phyloP scores from a whole-genome alignment of 1,140 invertebrate genomes.

The Caenorhabditis remanei region DNA sequence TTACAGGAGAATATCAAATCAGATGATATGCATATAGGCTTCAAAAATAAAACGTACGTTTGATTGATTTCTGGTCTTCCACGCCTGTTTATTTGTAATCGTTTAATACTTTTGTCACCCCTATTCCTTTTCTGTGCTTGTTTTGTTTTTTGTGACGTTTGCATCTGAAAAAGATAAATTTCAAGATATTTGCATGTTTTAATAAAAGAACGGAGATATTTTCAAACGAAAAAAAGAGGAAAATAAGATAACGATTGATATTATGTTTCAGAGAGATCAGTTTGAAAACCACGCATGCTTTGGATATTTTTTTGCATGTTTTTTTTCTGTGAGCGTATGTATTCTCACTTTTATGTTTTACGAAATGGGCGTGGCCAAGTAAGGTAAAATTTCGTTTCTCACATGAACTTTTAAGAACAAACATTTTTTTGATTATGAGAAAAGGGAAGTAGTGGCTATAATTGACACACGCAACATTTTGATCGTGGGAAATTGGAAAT shows the following conservation, averaged over 20 bases:
- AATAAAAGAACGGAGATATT: not conserved
- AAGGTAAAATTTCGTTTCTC: too few relatives aligned
- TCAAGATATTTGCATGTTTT: not conserved
- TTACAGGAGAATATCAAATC: too few relatives aligned
- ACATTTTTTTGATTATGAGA: too few relatives aligned
- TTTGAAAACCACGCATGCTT: not conserved
- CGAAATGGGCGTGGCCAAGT: too few relatives aligned
- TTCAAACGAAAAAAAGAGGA: not conserved
- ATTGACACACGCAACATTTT: too few relatives aligned
- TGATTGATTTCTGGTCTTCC: constrained; percentile 35
- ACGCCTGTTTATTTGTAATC: constrained; percentile 39
- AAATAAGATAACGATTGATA: not conserved
- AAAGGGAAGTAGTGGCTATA: too few relatives aligned
- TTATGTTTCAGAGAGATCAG: not conserved
- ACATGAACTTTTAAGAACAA: too few relatives aligned
- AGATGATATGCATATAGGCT: too few relatives aligned
- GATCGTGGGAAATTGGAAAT: too few relatives aligned
- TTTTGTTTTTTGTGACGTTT: constrained; percentile 11
- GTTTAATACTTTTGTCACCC: constrained; percentile 64
- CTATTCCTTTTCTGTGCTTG: constrained; percentile 49
- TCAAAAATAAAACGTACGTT: constrained; percentile 44
- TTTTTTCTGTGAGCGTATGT: too few relatives aligned
- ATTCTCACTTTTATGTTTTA: too few relatives aligned
- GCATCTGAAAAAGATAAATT: constrained; percentile 12
- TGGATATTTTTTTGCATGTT: too few relatives aligned